Conservation (phyloP, 2,113 vertebrate genomes). For the Entomyzon cyanotis region DNA sequence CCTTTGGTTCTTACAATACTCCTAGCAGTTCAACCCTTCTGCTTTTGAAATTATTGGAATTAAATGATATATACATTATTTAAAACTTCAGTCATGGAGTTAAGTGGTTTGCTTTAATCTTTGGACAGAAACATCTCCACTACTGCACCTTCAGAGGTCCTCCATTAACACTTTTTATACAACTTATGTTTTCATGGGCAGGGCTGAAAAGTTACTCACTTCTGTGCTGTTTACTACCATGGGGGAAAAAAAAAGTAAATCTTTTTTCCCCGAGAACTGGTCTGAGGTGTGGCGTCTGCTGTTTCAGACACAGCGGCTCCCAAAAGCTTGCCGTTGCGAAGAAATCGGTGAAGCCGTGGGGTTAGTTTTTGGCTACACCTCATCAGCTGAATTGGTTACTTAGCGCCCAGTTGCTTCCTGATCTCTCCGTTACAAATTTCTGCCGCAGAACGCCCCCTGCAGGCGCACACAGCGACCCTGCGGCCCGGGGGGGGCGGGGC, state of each 20-base stretch:
- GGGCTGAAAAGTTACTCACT: neutral
- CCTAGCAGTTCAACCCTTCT: neutral
- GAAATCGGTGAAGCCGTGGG: no score
- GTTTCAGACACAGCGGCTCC: neutral
- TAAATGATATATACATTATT: fast-evolving
- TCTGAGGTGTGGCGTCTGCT: neutral
- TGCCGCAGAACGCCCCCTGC: no score
- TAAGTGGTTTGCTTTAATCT: neutral
- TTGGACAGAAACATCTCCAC: neutral
- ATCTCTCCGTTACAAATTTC: no score
- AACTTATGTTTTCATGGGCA: fast-evolving
- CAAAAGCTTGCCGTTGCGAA: fast-evolving
- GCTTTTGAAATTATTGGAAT: fast-evolving
- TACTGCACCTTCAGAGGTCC: neutral
- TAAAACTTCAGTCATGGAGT: no score
- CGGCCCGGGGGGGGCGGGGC: no score
- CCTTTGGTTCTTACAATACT: fast-evolving
- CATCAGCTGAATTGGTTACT: fast-evolving
- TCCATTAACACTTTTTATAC: neutral
- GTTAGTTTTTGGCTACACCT: neutral
- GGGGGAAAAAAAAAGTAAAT: no score
- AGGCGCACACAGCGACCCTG: no score
- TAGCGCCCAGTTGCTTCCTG: no score
- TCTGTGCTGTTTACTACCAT: neutral
- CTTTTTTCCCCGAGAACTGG: neutral